Evolutionary conservation across 2,113 vertebrate species (phyloP).

Genomic region (Bubo bubo): DNA sequence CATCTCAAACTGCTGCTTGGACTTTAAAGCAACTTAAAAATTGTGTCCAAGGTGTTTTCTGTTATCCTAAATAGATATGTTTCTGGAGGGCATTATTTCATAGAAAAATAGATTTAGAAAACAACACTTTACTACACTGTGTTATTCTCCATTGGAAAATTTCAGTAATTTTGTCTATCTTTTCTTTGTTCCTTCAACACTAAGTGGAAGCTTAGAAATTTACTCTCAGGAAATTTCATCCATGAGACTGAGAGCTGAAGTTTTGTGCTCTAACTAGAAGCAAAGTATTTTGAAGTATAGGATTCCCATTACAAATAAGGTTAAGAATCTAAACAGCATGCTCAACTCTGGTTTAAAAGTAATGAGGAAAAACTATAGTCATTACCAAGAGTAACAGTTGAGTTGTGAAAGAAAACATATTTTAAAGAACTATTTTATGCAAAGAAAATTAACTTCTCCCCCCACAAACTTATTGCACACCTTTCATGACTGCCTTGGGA

Average conservation of each 20-base stretch:
- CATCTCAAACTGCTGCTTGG: background rate
- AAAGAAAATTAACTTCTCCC: slow-evolving; percentile 9
- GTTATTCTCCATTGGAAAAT: background rate
- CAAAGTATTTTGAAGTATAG: background rate
- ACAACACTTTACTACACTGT: background rate
- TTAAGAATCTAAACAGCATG: background rate
- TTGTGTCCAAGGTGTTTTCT: background rate
- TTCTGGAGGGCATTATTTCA: background rate
- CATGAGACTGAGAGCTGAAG: background rate
- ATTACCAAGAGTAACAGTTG: background rate
- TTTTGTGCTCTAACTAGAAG: background rate
- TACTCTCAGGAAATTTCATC: background rate
- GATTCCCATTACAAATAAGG: background rate
- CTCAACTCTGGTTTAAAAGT: background rate
- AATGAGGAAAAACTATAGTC: background rate
- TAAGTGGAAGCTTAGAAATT: background rate
- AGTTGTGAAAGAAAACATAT: background rate
- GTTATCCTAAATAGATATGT: background rate
- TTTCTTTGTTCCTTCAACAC: background rate
- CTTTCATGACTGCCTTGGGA: slow-evolving; percentile 33
- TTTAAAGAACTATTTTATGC: slow-evolving; percentile 12
- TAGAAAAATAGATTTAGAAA: background rate
- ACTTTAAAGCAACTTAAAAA: background rate
- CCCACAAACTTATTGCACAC: background rate
- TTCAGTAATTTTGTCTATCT: background rate